A percentile compares a stretch with the other conserved stretches of the same genome.
Conservation (phyloP, 2,797 vertebrate species). For the Bovichtus variegatus region DNA sequence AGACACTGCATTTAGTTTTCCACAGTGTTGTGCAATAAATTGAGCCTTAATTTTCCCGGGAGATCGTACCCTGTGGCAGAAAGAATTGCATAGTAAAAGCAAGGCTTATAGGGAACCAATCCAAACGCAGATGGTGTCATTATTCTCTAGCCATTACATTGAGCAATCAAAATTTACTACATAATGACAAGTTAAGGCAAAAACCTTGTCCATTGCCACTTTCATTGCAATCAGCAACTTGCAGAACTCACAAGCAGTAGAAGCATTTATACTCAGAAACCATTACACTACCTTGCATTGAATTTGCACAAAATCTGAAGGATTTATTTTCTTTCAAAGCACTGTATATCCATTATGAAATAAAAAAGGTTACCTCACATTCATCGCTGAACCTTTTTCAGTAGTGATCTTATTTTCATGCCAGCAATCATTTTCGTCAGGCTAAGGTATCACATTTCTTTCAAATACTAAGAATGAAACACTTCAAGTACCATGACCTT, state of each 20-base stretch:
- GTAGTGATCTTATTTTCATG: constrained; percentile 32
- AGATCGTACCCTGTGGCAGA: too few relatives aligned
- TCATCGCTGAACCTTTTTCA: constrained; percentile 33
- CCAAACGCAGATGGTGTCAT: too few relatives aligned
- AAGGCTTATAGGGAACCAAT: too few relatives aligned
- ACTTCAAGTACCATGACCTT: constrained; percentile 34
- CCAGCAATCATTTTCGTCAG: constrained; percentile 23
- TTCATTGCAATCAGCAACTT: background rate
- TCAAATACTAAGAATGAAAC: constrained; percentile 27
- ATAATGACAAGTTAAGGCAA: too few relatives aligned
- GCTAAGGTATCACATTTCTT: background rate
- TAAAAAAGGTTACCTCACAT: constrained; percentile 29
- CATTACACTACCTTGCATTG: background rate
- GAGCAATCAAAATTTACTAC: too few relatives aligned
- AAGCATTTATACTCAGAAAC: constrained; percentile 2
- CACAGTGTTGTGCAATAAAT: too few relatives aligned
- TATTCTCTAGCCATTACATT: too few relatives aligned
- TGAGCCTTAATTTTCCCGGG: too few relatives aligned
- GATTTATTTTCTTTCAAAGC: constrained; percentile 1
- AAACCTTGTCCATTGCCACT: too few relatives aligned
- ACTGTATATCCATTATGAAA: constrained; percentile 13
- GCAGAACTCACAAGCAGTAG: background rate
- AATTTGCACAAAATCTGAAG: background rate
- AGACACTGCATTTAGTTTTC: too few relatives aligned
- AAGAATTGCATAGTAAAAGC: too few relatives aligned